Percentiles rank a stretch among this genome's conserved stretches.
Evolutionary conservation across 2,888 invertebrate species (phyloP).

Genomic region (Drosophila fulvimacula): DNA sequence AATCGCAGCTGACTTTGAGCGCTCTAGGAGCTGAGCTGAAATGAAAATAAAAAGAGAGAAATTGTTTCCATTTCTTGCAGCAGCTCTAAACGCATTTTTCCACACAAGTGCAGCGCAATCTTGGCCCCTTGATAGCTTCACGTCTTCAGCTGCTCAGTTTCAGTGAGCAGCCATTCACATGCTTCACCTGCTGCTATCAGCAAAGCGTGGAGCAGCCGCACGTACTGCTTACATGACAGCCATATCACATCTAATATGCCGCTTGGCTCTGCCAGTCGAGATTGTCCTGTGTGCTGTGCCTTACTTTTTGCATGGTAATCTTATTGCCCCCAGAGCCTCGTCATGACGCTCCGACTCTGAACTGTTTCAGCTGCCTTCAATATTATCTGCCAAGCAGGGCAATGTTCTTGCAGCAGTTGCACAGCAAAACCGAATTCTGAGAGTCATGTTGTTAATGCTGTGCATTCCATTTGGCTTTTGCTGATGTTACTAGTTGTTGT

Average conservation of each 20-base stretch:
- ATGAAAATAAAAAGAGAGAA: conserved; percentile 26
- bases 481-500: conserved; percentile 8
- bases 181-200: conserved; percentile 18
- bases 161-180: conserved; percentile 26
- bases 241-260: conserved; percentile 65
- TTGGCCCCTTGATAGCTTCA: conserved; percentile 24
- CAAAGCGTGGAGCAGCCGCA: conserved; percentile 31
- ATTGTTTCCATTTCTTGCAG: conserved; percentile 34
- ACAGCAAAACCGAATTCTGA: conserved; percentile 47
- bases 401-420: conserved; percentile 34
- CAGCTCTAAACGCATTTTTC: conserved; percentile 32
- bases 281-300: conserved; percentile 6
- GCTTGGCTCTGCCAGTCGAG: conserved; percentile 43
- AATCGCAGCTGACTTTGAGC: conserved; percentile 30
- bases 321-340: conserved; percentile 42
- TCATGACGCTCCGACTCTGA: conserved; percentile 34
- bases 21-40: conserved; percentile 14
- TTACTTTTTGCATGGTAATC: conserved; percentile 48
- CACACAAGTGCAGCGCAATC: conserved; percentile 33
- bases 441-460: conserved; percentile 68
- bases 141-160: conserved; percentile 19
- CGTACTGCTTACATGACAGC: conserved; percentile 45
- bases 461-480: conserved; percentile 39
- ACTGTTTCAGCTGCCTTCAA: conserved; percentile 30
- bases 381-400: conserved; percentile 34